phyloP scores from a whole-genome alignment of 2,797 vertebrate species.

The Enteromius radiatus region DNA sequence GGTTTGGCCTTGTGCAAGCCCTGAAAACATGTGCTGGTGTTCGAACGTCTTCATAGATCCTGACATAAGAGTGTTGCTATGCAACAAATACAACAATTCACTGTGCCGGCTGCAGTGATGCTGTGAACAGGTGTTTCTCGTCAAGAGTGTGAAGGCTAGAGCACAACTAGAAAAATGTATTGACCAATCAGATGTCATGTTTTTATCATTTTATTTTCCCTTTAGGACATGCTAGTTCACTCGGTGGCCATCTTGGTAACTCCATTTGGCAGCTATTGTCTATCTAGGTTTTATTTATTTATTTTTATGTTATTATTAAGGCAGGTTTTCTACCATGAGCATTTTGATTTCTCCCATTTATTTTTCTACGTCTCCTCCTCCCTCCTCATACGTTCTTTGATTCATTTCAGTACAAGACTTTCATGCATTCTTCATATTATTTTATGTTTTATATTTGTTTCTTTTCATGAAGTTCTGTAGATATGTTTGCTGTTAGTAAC shows the following conservation, averaged over 20 bases:
- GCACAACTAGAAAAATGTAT: neutral
- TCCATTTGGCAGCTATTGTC: neutral
- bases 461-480: neutral
- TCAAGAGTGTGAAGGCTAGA: neutral
- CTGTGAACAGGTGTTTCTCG: neutral
- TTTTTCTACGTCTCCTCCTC: neutral
- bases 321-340: neutral
- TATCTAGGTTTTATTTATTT: neutral
- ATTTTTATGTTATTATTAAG: neutral
- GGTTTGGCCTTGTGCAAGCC: constrained; percentile 16
- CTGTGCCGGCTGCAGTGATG: neutral
- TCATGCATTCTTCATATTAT: neutral
- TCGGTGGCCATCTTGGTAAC: neutral
- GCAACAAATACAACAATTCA: constrained; percentile 20
- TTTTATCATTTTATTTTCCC: neutral
- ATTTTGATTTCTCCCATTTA: neutral
- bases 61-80: constrained; percentile 11
- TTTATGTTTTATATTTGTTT: too few relatives aligned
- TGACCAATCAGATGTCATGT: neutral
- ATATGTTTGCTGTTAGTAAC: neutral
- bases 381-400: neutral
- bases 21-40: constrained; percentile 8
- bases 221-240: neutral
- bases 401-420: neutral
- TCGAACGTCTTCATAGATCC: neutral